phyloP scores from a whole-genome alignment of 23 tunicate genomes.

The Botrylloides violaceus region DNA sequence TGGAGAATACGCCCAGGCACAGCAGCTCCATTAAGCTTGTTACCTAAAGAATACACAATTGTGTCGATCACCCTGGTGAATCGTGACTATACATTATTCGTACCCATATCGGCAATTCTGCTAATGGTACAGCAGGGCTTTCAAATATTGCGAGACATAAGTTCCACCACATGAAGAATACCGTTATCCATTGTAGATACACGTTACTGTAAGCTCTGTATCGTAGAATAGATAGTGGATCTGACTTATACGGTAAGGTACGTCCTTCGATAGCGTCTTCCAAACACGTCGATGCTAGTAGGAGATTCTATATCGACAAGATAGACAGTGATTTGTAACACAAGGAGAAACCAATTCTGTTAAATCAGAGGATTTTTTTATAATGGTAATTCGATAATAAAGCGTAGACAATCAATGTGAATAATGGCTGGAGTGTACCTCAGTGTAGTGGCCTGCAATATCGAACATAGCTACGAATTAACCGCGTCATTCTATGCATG shows the following conservation, averaged over 20 bases:
- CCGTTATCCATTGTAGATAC: conserved; percentile 32
- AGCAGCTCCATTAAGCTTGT: conserved; percentile 75
- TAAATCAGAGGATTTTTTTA: too few relatives aligned
- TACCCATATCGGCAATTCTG: conserved; percentile 68
- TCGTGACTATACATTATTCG: background rate
- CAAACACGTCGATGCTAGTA: conserved; percentile 61
- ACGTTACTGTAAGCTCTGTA: conserved; percentile 58
- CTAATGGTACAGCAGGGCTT: conserved; percentile 65
- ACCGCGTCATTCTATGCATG: too few relatives aligned
- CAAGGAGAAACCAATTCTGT: too few relatives aligned
- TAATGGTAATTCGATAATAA: too few relatives aligned
- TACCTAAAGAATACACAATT: conserved; percentile 26
- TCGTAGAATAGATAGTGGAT: conserved; percentile 26
- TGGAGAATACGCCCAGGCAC: conserved; percentile 54
- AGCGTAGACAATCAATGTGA: too few relatives aligned
- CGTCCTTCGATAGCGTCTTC: conserved; percentile 81
- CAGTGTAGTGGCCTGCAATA: too few relatives aligned
- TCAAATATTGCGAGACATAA: conserved; percentile 68
- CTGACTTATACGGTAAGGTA: conserved; percentile 75
- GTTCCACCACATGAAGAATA: conserved; percentile 56
- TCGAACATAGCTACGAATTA: too few relatives aligned
- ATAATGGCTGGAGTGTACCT: too few relatives aligned
- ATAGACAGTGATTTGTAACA: too few relatives aligned
- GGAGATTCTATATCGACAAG: conserved; percentile 38
- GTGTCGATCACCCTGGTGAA: background rate